Base-by-base conservation (phyloP, 1,140 invertebrate species). In the Diorhabda elongata region DNA sequence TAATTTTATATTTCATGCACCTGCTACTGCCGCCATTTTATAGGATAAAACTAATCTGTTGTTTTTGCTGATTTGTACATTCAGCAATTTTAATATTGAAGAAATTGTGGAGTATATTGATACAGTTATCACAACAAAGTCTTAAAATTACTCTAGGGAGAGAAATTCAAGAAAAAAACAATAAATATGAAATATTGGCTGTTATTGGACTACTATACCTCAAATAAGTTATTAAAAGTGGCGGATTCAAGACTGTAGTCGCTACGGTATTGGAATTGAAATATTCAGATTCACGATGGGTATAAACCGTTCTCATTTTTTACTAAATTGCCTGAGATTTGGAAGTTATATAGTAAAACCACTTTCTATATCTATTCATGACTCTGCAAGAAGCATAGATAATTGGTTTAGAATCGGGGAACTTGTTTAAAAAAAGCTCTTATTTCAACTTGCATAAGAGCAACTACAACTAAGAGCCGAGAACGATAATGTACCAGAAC, bases 261-360 rank as follows among this genome's bases (percentile, higher is more conserved):
- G 61, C 42, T 44, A 69, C 61, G 61, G 47, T 58, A 4, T 52
- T 41, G 42, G 41, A 6, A 58, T 65, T n/a, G 67, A 64, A 58
- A 64, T 69, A 44, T 69, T 65, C 3, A 11, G 61, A 58, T 3
- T 69, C 42, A 57, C 62, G 26, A 69, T 69, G 62, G 5, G 61
- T 3, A 44, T 57, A 52, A 61, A 64, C 11, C 0, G 67, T 42
- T 69, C 65, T 65, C 61, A 58, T n/a, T 65, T 69, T 69, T 69
- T 69, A 60, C 61, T 65, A 11, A 47, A 58, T 2, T 58, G 44
- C 41, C 26, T 65, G 4, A 63, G 42, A 61, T 68, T 71, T 64
- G 67, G 65, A 42, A 26, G 26, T 26, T 26, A 26, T 26, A 26
- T 26, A 26, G 26, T 1, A 26, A 26, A 26, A 26, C 26, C 26